Evolutionary conservation across 2,113 vertebrate species (phyloP).

Genomic region (Cichladusa arquata): DNA sequence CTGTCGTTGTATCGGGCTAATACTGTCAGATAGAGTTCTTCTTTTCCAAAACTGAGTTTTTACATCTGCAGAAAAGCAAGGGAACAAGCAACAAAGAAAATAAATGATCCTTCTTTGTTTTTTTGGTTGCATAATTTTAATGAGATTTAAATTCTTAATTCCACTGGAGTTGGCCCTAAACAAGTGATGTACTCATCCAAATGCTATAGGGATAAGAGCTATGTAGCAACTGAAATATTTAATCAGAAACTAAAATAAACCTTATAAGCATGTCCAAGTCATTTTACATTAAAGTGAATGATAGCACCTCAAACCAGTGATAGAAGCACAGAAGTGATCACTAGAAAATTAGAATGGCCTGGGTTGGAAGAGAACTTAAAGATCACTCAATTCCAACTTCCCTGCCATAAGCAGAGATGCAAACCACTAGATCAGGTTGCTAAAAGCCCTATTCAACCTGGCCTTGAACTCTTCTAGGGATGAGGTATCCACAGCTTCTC

Average conservation of each 20-base stretch:
- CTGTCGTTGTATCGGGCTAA: neutral
- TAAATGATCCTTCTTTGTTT: neutral
- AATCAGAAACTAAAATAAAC: neutral
- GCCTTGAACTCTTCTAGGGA: neutral
- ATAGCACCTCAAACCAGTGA: neutral
- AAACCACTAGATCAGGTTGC: neutral
- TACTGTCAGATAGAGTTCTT: neutral
- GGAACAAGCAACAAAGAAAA: neutral
- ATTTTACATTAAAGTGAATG: neutral
- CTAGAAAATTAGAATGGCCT: neutral
- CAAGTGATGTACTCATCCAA: neutral
- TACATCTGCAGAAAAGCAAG: neutral
- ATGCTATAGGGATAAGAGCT: neutral
- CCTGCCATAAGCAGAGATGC: neutral
- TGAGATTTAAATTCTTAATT: neutral
- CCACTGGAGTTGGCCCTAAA: neutral
- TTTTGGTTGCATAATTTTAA: neutral
- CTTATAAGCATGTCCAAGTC: neutral
- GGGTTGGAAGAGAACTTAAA: neutral
- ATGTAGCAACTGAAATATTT: neutral
- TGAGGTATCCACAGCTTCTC: neutral
- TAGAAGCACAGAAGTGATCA: neutral
- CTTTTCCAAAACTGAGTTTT: neutral
- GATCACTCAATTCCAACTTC: neutral
- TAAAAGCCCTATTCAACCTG: neutral